Percentiles rank a stretch among this genome's conserved stretches.
Conservation (phyloP, 2,888 invertebrate species). For the Lathronympha strigana region DNA sequence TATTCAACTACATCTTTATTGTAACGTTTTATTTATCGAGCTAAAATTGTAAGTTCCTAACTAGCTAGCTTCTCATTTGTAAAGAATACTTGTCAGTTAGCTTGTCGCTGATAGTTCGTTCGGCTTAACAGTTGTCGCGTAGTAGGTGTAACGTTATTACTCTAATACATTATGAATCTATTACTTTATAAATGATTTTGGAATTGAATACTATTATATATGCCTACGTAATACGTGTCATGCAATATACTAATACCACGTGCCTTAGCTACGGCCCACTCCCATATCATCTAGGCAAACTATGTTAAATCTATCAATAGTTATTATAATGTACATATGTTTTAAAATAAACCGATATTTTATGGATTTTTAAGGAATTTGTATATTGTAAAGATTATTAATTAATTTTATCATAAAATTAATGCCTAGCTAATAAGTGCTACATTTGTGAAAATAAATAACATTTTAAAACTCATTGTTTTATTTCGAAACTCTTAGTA, state of each 20-base stretch:
- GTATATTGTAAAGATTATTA: slow-evolving; percentile 83
- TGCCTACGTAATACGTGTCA: slow-evolving; percentile 47
- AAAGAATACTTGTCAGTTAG: slow-evolving; percentile 63
- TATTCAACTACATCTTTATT: slow-evolving; percentile 64
- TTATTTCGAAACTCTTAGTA: slow-evolving; percentile 59
- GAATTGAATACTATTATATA: slow-evolving; percentile 44
- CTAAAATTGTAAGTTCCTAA: slow-evolving; percentile 83
- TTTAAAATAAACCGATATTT: slow-evolving; percentile 83
- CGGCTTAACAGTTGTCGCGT: slow-evolving; percentile 60
- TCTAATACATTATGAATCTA: slow-evolving; percentile 61
- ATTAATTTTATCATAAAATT: slow-evolving; percentile 83
- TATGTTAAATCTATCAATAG: slow-evolving; percentile 77
- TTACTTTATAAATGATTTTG: slow-evolving; percentile 60
- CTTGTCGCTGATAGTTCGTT: slow-evolving; percentile 63
- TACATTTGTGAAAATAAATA: slow-evolving; percentile 84
- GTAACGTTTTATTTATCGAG: slow-evolving; percentile 76
- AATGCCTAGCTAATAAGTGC: slow-evolving; percentile 82
- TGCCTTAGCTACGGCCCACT: slow-evolving; percentile 80
- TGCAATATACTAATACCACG: slow-evolving; percentile 70
- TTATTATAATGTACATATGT: slow-evolving; percentile 82
- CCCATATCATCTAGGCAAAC: slow-evolving; percentile 80
- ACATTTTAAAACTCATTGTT: slow-evolving; percentile 73
- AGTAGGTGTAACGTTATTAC: slow-evolving; percentile 58
- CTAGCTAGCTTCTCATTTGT: slow-evolving; percentile 78
- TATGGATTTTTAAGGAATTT: slow-evolving; percentile 83